Evolutionary conservation across 2,113 vertebrate genomes (phyloP).

Genomic region (Daboia siamensis): DNA sequence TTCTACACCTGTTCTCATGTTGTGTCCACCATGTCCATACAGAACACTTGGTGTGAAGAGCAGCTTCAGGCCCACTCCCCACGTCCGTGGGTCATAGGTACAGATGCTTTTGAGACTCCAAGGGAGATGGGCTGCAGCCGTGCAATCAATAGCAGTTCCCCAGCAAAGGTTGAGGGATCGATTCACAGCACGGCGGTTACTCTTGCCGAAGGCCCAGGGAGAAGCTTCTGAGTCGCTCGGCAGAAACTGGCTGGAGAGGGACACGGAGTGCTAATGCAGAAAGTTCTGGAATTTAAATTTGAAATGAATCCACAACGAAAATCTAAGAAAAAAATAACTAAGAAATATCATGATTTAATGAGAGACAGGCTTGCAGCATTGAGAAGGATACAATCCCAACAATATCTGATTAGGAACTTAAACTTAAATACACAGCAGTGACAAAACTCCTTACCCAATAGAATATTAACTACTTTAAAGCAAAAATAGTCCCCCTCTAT

Average conservation of each 20-base stretch:
- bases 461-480: no score
- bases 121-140: background rate
- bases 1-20: background rate
- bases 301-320: background rate
- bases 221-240: background rate
- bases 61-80: background rate
- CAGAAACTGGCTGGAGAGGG: background rate
- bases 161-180: slow-evolving; percentile 2
- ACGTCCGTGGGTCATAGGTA: background rate
- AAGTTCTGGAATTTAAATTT: background rate
- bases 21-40: no score
- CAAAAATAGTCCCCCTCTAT: no score
- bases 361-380: background rate
- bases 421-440: background rate
- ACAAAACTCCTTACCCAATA: background rate
- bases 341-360: background rate
- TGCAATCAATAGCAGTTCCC: background rate
- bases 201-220: background rate
- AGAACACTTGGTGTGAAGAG: background rate
- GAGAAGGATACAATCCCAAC: background rate
- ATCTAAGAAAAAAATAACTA: background rate
- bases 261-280: background rate
- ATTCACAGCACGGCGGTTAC: background rate
- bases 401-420: background rate
- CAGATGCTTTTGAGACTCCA: background rate